Evolutionary conservation across 2,113 vertebrate species (phyloP), one percentile per base, ranked within the genome.

Genomic region (Hyaena hyaena): DNA sequence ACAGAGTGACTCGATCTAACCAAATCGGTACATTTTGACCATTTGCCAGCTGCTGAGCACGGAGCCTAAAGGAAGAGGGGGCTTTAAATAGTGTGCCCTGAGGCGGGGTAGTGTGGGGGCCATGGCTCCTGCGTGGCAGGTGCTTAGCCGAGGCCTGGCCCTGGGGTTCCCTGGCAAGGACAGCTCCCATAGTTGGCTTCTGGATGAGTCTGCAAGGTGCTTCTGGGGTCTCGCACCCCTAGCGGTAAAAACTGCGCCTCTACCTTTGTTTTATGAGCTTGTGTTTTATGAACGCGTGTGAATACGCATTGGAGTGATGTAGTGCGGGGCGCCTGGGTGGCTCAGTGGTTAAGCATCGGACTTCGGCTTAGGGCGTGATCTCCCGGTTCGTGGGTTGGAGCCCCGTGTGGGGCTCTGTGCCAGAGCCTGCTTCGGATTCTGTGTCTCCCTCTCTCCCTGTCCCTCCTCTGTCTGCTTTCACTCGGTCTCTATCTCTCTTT

Each of bases 1-100:
- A 11, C 4, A 5, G 53, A 3, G 26, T 80, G 48, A 71, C 71
- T 26, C 23, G 26, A 50, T 55, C 45, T 82, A 33, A 48, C 11
- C 19, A n/a, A 31, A 43, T 39, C 65, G 0, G 16, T 8, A 10
- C 35, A 24, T 28, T 12, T 0, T 55, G 73, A 55, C 28, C 24
- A 0, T 14, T 21, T 23, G 61, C 55, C 17, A 15, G 5, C 77
- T 15, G 82, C 24, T 24, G 12, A 43, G 4, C 0, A 0, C 9
- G 15, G 23, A 43, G 4, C 26, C 50, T 48, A 39, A 10, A 53
- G 43, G 65, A 88, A 93, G 48, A 35, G 31, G 9, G 5, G 0
- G 14, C 35, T 76, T 71, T 53, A 23, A 12, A 0, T 63, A 19
- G 63, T 65, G 19, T 55, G 28, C 50, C 28, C 39, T 55, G 9